A percentile compares a stretch with the other conserved stretches of the same genome.
Evolutionary conservation across 2,113 vertebrate genomes (phyloP).

Genomic region (Pituophis catenifer): DNA sequence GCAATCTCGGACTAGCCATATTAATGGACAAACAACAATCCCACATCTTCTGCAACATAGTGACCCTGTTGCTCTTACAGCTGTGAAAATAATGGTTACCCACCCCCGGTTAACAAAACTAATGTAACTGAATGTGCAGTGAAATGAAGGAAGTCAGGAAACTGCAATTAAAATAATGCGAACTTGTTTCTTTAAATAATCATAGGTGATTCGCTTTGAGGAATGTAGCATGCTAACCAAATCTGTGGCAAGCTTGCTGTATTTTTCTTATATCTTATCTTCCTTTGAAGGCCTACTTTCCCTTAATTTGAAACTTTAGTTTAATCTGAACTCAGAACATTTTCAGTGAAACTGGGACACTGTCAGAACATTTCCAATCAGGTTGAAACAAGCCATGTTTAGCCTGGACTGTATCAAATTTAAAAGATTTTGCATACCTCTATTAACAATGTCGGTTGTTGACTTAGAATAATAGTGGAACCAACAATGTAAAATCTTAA

Average conservation of each 20-base stretch:
- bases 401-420: background rate
- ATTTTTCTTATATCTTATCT: background rate
- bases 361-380: background rate
- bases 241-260: background rate
- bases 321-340: background rate
- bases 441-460: background rate
- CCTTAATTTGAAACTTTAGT: background rate
- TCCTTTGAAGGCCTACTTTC: background rate
- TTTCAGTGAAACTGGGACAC: background rate
- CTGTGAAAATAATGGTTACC: conserved; percentile 61
- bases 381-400: background rate
- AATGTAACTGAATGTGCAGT: conserved; percentile 60
- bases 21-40: conserved; percentile 24
- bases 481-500: background rate
- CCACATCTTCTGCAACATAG: conserved; percentile 39
- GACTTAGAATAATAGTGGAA: background rate
- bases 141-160: conserved; percentile 51
- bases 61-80: conserved; percentile 54
- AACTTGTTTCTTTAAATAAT: conserved; percentile 56
- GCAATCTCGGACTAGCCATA: background rate
- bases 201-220: conserved; percentile 15
- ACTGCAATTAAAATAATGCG: conserved; percentile 43
- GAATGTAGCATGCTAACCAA: conserved; percentile 27
- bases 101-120: conserved; percentile 64
- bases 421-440: background rate